These are phyloP conservation scores for Plemyria rubiginata DNA, from an alignment of 2,888 invertebrate species.

Conservation along the genomic window DNA sequence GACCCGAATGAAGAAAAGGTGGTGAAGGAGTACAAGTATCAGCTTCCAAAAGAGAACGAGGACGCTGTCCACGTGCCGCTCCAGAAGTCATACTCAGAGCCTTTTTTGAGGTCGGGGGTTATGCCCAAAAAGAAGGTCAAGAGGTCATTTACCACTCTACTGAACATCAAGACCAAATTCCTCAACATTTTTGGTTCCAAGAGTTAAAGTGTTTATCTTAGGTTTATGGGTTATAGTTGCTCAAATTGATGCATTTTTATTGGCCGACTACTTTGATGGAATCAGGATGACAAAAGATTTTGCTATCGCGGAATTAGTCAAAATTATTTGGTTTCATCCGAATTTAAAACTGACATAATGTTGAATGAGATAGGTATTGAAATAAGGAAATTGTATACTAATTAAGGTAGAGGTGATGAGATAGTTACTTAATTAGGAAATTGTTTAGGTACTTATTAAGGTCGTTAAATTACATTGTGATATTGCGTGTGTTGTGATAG, in stretches of 20 bases:
- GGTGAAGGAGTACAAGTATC: slow-evolving; percentile 79
- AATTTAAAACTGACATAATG: slow-evolving; percentile 14
- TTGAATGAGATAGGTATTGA: slow-evolving; percentile 38
- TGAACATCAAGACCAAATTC: slow-evolving; percentile 79
- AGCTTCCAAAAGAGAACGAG: slow-evolving; percentile 62
- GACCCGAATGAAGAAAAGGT: slow-evolving; percentile 77
- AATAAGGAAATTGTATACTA: slow-evolving; percentile 37
- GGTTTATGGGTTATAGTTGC: slow-evolving; percentile 63
- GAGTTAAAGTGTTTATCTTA: slow-evolving; percentile 56
- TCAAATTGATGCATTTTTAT: slow-evolving; percentile 78
- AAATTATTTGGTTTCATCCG: slow-evolving; percentile 21
- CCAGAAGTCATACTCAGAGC: slow-evolving; percentile 73
- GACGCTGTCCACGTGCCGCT: slow-evolving; percentile 49
- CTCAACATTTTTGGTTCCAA: slow-evolving; percentile 77
- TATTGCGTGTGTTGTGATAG: slow-evolving; percentile 73
- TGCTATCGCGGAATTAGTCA: slow-evolving; percentile 54
- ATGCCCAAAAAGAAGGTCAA: slow-evolving; percentile 78
- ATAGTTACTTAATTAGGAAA: slow-evolving; percentile 40
- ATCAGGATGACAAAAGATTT: slow-evolving; percentile 36
- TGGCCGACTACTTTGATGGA: slow-evolving; percentile 47
- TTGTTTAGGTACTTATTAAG: slow-evolving; percentile 39
- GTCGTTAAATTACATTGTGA: too few relatives aligned
- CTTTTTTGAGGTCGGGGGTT: slow-evolving; percentile 68
- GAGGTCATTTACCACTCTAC: slow-evolving; percentile 75
- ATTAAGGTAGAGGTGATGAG: slow-evolving; percentile 33